Conservation (phyloP, 2,888 invertebrate genomes). For the Phytoseiulus persimilis region DNA sequence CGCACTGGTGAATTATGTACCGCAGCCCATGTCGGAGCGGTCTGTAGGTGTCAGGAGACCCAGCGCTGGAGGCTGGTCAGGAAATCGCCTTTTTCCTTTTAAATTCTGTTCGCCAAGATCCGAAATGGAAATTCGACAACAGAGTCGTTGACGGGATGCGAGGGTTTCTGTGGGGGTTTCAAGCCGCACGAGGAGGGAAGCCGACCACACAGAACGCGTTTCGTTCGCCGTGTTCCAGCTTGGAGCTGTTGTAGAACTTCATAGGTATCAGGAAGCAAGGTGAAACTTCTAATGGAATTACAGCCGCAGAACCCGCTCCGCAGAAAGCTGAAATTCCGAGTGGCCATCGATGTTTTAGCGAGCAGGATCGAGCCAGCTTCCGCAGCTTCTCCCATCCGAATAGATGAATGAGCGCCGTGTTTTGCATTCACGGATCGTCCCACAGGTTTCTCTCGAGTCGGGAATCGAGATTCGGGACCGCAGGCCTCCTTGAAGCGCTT, state of each 20-base stretch:
- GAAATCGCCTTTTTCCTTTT: no score
- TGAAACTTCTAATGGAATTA: not conserved
- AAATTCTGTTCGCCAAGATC: no score
- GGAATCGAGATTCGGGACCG: no score
- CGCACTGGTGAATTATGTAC: not conserved
- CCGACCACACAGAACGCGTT: not conserved
- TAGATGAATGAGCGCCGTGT: not conserved
- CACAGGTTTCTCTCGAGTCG: no score
- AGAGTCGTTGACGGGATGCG: no score
- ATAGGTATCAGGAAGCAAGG: not conserved
- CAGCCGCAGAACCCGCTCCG: not conserved
- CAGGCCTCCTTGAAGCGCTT: no score
- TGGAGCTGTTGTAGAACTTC: not conserved
- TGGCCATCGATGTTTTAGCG: not conserved
- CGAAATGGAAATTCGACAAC: no score
- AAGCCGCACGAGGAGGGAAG: not conserved
- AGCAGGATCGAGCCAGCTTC: not conserved
- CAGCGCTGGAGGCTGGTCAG: not conserved
- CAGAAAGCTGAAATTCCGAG: not conserved
- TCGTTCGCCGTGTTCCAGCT: not conserved
- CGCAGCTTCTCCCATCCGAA: not conserved
- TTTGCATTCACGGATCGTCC: no score
- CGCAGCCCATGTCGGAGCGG: not conserved
- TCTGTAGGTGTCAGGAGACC: not conserved
- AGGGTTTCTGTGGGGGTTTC: no score